Evolutionary conservation across 2,888 invertebrate species (phyloP).

Genomic region (Heteropelma amictum): DNA sequence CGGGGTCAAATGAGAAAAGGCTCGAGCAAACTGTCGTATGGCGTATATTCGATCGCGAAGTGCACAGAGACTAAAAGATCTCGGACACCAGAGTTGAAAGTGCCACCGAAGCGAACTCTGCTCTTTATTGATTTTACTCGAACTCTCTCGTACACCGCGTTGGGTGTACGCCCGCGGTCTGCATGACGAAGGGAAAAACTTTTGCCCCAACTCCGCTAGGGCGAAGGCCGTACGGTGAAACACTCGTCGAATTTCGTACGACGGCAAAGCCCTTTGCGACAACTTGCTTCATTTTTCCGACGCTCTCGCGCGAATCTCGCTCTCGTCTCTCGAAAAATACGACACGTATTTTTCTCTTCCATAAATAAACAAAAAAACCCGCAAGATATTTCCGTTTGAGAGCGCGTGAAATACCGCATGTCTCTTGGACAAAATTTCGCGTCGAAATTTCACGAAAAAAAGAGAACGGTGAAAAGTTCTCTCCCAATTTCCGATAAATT

Average conservation of each 20-base stretch:
- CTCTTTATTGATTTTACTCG: constrained; percentile 49
- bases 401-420: too few relatives aligned
- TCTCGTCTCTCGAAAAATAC: neutral
- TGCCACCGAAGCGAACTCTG: constrained; percentile 31
- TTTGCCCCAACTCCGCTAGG: neutral
- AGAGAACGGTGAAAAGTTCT: too few relatives aligned
- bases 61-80: constrained; percentile 26
- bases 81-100: constrained; percentile 31
- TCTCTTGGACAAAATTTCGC: too few relatives aligned
- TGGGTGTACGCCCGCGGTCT: neutral
- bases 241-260: too few relatives aligned
- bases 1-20: constrained; percentile 16
- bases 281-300: neutral
- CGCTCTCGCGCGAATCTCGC: constrained; percentile 1
- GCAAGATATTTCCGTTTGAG: too few relatives aligned
- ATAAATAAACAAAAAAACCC: too few relatives aligned
- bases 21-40: neutral
- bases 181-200: neutral
- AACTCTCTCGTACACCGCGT: neutral
- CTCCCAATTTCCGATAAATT: too few relatives aligned
- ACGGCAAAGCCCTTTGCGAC: neutral
- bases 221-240: neutral
- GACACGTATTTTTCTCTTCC: too few relatives aligned
- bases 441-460: too few relatives aligned
- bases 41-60: constrained; percentile 19